Conservation (phyloP, 92 coral and sea anemone genomes). For the Galaxea fascicularis region DNA sequence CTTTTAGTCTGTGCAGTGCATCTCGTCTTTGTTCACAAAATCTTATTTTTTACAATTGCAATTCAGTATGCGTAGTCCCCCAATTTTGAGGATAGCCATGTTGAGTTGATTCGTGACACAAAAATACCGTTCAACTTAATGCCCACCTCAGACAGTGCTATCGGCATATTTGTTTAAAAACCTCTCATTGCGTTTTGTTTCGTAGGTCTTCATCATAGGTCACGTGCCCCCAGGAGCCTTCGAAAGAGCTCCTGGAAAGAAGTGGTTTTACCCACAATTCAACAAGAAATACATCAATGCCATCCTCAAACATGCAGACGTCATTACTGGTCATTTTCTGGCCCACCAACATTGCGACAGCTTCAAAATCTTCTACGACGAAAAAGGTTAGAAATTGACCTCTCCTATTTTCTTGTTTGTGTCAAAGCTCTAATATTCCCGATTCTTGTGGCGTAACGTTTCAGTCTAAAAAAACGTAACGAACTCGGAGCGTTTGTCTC, state of each 20-base stretch:
- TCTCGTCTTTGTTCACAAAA: too few relatives aligned
- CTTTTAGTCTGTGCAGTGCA: too few relatives aligned
- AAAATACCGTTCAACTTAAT: too few relatives aligned
- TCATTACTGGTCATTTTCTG: slow-evolving; percentile 62
- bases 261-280: slow-evolving; percentile 73
- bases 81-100: too few relatives aligned
- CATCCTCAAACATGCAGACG: slow-evolving; percentile 56
- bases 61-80: too few relatives aligned
- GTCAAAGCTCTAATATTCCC: background rate
- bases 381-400: slow-evolving; percentile 26
- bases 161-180: background rate
- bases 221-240: slow-evolving; percentile 77
- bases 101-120: too few relatives aligned
- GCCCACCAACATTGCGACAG: slow-evolving; percentile 81
- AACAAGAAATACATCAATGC: slow-evolving; percentile 55
- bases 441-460: too few relatives aligned
- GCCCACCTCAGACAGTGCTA: too few relatives aligned
- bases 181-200: background rate
- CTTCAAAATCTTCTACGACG: slow-evolving; percentile 64
- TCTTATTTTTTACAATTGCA: too few relatives aligned
- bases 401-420: background rate
- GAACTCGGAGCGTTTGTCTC: too few relatives aligned
- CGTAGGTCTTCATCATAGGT: slow-evolving; percentile 65
- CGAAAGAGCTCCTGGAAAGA: slow-evolving; percentile 61
- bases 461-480: too few relatives aligned